Percentiles rank a stretch among this genome's conserved stretches.
phyloP scores from a whole-genome alignment of 2,113 vertebrate species.

The Enhydra lutris region DNA sequence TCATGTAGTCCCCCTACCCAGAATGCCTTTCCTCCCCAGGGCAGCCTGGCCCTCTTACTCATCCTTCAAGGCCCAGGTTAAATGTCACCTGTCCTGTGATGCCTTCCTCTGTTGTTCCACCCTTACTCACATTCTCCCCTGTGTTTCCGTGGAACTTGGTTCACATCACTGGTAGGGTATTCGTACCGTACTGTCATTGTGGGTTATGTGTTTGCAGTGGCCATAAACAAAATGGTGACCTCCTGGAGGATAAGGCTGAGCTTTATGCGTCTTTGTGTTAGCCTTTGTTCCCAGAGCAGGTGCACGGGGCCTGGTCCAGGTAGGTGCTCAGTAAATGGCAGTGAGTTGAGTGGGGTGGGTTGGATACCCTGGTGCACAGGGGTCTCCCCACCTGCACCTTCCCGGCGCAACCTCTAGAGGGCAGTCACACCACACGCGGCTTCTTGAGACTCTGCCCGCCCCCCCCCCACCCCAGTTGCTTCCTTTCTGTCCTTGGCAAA shows the following conservation, averaged over 20 bases:
- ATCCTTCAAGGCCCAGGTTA: background rate
- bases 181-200: background rate
- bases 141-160: background rate
- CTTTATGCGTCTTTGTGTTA: background rate
- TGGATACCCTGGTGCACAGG: background rate
- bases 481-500: background rate
- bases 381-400: background rate
- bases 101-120: background rate
- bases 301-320: rapidly evolving
- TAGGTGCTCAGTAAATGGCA: background rate
- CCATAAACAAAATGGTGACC: background rate
- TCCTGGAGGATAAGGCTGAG: background rate
- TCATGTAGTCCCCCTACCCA: background rate
- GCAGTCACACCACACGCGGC: conserved; percentile 37
- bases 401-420: conserved; percentile 61
- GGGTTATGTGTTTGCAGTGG: background rate
- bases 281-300: background rate
- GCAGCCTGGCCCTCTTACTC: background rate
- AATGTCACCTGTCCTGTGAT: background rate
- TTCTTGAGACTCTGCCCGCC: background rate
- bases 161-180: too few relatives aligned
- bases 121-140: background rate
- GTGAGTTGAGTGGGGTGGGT: too few relatives aligned
- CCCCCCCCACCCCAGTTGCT: too few relatives aligned
- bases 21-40: background rate